These are phyloP conservation scores for Odontothrips loti DNA, from an alignment of 2,888 invertebrate genomes.

Conservation along the genomic window DNA sequence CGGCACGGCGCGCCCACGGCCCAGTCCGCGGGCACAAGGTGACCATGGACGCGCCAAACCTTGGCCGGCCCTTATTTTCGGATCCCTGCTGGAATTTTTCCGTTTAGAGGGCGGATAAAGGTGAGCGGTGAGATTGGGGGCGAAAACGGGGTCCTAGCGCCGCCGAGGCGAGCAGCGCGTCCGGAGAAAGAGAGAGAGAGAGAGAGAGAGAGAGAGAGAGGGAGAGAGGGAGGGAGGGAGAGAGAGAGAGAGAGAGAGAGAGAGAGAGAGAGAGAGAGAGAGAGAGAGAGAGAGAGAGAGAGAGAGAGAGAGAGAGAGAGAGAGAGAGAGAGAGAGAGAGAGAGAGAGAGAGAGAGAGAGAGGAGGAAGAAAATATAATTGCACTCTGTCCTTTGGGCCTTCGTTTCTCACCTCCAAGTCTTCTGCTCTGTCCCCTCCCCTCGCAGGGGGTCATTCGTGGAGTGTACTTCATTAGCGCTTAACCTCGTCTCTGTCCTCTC, in stretches of 20 bases:
- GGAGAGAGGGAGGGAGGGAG: background rate
- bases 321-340: background rate
- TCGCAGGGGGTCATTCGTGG: background rate
- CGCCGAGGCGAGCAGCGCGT: no score
- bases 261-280: background rate
- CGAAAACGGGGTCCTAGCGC: no score
- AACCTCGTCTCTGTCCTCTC: background rate
- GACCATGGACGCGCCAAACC: no score
- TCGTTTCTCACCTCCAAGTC: background rate
- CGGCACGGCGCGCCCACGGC: no score
- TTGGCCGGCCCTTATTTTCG: no score
- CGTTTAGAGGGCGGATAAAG: no score
- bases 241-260: background rate
- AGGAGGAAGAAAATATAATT: no score
- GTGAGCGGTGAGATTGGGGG: no score
- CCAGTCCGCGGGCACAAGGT: no score
- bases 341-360: no score
- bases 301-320: background rate
- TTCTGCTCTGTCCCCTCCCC: background rate
- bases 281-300: background rate
- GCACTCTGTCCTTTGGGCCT: background rate
- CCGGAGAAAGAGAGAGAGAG: background rate
- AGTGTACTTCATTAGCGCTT: slow-evolving; percentile 23
- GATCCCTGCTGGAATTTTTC: no score
- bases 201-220: background rate